These are phyloP conservation scores for Drosophila sulfurigaster DNA, from an alignment of 1,140 invertebrate species.

Conservation along the genomic window DNA sequence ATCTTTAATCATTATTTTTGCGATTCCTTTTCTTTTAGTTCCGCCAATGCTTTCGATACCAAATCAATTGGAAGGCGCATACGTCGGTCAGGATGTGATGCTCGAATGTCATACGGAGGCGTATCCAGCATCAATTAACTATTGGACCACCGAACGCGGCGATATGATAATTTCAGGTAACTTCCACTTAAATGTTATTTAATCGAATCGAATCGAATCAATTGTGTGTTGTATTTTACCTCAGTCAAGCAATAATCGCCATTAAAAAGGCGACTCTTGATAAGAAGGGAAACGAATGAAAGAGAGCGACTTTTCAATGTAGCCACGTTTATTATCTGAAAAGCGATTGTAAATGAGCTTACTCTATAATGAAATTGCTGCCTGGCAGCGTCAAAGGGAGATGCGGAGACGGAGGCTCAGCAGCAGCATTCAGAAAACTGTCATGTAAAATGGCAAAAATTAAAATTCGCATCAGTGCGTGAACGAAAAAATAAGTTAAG, in stretches of 20 bases:
- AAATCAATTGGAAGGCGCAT: constrained; percentile 93
- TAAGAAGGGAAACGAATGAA: not conserved
- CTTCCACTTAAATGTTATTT: constrained; percentile 42
- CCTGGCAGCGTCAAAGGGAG: constrained; percentile 16
- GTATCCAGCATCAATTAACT: constrained; percentile 94
- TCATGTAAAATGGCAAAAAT: constrained; percentile 60
- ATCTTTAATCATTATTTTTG: too few relatives aligned
- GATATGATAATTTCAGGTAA: constrained; percentile 96
- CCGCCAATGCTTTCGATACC: constrained; percentile 95
- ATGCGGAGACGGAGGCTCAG: constrained; percentile 8
- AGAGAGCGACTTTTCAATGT: constrained; percentile 20
- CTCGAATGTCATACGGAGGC: constrained; percentile 95
- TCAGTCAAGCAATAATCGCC: constrained; percentile 30
- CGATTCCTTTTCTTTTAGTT: constrained; percentile 86
- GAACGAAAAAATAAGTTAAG: constrained; percentile 42
- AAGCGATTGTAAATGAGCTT: constrained; percentile 71
- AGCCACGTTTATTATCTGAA: constrained; percentile 57
- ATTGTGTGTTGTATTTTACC: not conserved
- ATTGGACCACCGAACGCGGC: constrained; percentile 93
- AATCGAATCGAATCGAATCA: constrained; percentile 16
- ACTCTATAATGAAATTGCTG: constrained; percentile 67
- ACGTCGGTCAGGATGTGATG: constrained; percentile 92
- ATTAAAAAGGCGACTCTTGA: constrained; percentile 21
- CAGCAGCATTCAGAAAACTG: constrained; percentile 42
- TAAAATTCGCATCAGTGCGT: constrained; percentile 49